Evolutionary conservation across 64 coral and sea anemone species (phyloP).

Genomic region (Stichodactyla mertensii): DNA sequence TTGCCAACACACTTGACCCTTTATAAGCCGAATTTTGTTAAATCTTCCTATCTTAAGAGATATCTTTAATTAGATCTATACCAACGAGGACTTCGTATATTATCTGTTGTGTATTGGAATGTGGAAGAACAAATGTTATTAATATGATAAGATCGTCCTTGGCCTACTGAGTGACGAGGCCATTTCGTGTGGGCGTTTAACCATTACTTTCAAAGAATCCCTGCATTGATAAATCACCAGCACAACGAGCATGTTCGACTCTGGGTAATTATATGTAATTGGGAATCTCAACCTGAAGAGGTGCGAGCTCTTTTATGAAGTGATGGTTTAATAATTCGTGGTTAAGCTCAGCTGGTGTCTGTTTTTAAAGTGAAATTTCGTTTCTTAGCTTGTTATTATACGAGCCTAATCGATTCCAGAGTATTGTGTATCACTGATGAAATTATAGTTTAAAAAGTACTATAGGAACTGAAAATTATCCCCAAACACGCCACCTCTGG

Average conservation of each 20-base stretch:
- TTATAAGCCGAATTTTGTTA: not conserved
- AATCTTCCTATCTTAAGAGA: not conserved
- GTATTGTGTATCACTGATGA: not conserved
- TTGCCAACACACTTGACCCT: not conserved
- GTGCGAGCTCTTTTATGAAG: not conserved
- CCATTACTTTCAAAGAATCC: not conserved
- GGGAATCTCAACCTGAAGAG: not conserved
- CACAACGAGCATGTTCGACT: not conserved
- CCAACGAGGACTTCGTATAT: not conserved
- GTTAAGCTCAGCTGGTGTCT: not conserved
- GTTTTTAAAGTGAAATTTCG: not conserved
- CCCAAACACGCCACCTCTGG: too few species aligned
- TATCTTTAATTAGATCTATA: not conserved
- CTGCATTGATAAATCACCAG: not conserved
- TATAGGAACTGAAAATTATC: too few species aligned
- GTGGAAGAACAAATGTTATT: constrained; percentile 1
- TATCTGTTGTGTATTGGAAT: not conserved
- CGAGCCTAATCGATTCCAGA: not conserved
- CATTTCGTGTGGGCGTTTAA: not conserved
- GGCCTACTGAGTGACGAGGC: not conserved
- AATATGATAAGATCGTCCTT: not conserved
- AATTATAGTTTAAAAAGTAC: too few species aligned
- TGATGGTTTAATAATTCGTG: not conserved
- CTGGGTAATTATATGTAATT: not conserved
- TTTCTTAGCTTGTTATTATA: not conserved